A percentile compares a stretch with the other conserved stretches of the same genome.
phyloP scores from a whole-genome alignment of 2,113 vertebrate genomes.

The Cervus canadensis region DNA sequence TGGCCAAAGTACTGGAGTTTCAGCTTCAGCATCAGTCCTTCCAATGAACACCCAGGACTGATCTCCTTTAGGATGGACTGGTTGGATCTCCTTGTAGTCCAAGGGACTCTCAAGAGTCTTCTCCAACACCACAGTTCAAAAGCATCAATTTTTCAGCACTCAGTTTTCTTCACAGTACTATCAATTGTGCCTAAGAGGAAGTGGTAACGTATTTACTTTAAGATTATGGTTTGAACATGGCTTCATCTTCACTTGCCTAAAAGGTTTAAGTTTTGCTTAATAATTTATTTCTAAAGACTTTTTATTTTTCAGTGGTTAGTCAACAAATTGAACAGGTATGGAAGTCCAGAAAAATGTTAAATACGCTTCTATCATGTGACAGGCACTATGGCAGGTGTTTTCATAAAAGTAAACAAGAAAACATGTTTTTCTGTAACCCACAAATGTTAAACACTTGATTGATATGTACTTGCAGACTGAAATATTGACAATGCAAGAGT shows the following conservation, averaged over 20 bases:
- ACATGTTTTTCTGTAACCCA: neutral
- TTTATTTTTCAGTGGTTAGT: neutral
- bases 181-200: neutral
- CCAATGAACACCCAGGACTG: no score
- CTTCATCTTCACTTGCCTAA: neutral
- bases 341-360: neutral
- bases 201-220: neutral
- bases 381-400: neutral
- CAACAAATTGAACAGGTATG: neutral
- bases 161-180: neutral
- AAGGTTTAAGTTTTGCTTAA: neutral
- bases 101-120: no score
- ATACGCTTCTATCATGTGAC: neutral
- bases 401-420: neutral
- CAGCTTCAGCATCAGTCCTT: no score
- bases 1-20: no score
- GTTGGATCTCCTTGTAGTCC: no score
- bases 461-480: neutral
- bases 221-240: conserved; percentile 5
- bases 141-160: no score
- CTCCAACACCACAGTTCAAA: no score
- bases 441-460: neutral
- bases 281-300: neutral
- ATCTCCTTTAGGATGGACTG: no score
- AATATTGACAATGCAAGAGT: neutral